Evolutionary conservation across 1,140 invertebrate species (phyloP).

Genomic region (Medauroidea extradentata): DNA sequence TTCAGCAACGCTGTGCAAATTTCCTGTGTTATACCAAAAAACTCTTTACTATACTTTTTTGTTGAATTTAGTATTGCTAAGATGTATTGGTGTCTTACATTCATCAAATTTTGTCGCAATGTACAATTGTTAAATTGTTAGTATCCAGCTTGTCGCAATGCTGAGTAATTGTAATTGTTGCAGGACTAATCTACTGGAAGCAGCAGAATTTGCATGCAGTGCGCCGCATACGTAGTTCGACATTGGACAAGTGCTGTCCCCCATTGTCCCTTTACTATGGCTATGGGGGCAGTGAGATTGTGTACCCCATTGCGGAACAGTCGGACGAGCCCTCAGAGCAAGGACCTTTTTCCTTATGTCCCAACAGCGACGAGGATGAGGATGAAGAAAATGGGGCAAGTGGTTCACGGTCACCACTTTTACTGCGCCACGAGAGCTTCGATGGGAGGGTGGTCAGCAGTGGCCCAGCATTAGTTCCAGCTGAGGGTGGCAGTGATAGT

Average conservation of each 20-base stretch:
- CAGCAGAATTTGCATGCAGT: slow-evolving; percentile 35
- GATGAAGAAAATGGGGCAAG: slow-evolving; percentile 27
- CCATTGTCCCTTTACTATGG: slow-evolving; percentile 39
- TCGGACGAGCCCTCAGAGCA: slow-evolving; percentile 57
- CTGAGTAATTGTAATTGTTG: too few species aligned
- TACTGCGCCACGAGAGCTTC: slow-evolving; percentile 30
- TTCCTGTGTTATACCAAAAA: too few species aligned
- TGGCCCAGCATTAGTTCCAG: not conserved
- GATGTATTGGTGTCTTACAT: too few species aligned
- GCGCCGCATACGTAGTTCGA: slow-evolving; percentile 59
- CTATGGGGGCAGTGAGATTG: slow-evolving; percentile 58
- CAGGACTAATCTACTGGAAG: slow-evolving; percentile 22
- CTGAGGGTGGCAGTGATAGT: slow-evolving; percentile 25
- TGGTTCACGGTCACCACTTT: slow-evolving; percentile 36
- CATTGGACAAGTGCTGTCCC: slow-evolving; percentile 59
- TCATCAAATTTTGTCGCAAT: too few species aligned
- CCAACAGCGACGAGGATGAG: slow-evolving; percentile 20
- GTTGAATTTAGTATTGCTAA: too few species aligned
- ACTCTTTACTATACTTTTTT: too few species aligned
- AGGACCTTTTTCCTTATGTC: not conserved
- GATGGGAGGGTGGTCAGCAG: not conserved
- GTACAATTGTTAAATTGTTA: too few species aligned
- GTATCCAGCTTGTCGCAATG: too few species aligned
- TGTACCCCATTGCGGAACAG: slow-evolving; percentile 79
- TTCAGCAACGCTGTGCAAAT: too few species aligned